Conservation (phyloP, 92 coral and sea anemone species). For the Palythoa caribaeorum region DNA sequence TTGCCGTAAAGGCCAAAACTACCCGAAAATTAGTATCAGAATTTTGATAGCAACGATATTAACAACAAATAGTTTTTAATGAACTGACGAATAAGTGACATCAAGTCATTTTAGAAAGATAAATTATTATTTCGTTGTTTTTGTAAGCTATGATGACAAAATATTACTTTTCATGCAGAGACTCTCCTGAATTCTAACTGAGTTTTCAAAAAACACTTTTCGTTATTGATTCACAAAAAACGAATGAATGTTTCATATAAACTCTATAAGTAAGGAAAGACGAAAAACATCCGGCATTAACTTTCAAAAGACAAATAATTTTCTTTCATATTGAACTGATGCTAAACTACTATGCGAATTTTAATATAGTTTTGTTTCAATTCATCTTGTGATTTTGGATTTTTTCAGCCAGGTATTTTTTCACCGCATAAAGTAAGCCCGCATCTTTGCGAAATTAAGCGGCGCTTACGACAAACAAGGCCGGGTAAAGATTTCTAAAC, state of each 20-base stretch:
- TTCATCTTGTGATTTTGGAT: not conserved
- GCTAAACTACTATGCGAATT: not conserved
- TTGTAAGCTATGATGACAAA: not conserved
- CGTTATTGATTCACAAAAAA: not conserved
- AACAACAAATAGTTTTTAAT: not conserved
- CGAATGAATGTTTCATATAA: not conserved
- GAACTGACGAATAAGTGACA: not conserved
- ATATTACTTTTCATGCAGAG: not conserved
- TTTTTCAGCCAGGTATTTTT: not conserved
- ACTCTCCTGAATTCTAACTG: not conserved
- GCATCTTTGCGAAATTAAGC: not conserved
- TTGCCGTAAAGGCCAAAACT: not conserved
- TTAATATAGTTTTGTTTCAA: not conserved
- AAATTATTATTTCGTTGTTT: slow-evolving; percentile 7
- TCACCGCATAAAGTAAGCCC: not conserved
- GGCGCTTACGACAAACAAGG: not conserved
- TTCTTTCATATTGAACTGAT: not conserved
- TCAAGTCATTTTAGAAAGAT: slow-evolving; percentile 1
- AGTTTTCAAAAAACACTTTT: not conserved
- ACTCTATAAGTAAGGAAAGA: not conserved
- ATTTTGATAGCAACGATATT: not conserved
- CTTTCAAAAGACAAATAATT: not conserved
- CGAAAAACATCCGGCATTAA: not conserved
- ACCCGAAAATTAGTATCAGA: not conserved
- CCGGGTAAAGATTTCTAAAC: not conserved